Percentiles rank a stretch among this genome's conserved stretches.
phyloP scores from a whole-genome alignment of 2,797 vertebrate species.

The Pelochelys cantorii region DNA sequence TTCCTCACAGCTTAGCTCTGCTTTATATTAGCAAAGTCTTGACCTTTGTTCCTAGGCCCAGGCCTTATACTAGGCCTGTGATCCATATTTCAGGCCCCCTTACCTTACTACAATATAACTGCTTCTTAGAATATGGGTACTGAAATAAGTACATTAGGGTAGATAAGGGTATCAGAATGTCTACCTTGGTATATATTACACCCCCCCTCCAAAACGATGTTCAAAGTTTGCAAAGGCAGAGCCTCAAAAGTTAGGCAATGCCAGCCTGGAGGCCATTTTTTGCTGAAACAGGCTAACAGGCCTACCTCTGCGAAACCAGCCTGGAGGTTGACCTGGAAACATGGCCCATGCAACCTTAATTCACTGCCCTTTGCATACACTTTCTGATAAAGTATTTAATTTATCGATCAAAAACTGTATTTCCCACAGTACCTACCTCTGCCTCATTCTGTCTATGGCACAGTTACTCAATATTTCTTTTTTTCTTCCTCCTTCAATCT shows the following conservation, averaged over 20 bases:
- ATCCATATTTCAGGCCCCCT: too few relatives aligned
- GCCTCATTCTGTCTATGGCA: neutral
- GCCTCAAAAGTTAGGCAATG: neutral
- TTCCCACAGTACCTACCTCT: neutral
- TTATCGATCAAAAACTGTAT: neutral
- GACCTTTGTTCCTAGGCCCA: too few relatives aligned
- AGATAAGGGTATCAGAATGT: rapidly evolving
- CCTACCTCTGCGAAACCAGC: too few relatives aligned
- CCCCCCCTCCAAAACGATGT: rapidly evolving
- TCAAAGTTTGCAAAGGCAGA: neutral
- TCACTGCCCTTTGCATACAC: rapidly evolving
- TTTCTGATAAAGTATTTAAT: neutral
- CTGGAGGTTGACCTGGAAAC: neutral
- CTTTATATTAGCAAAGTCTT: too few relatives aligned
- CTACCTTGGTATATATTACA: neutral
- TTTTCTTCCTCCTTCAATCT: neutral
- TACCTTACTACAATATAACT: too few relatives aligned
- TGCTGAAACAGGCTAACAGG: too few relatives aligned
- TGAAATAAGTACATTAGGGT: rapidly evolving
- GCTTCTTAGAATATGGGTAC: rapidly evolving
- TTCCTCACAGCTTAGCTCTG: too few relatives aligned
- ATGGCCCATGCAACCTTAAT: rapidly evolving
- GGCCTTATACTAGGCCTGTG: too few relatives aligned
- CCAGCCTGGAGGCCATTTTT: too few relatives aligned
- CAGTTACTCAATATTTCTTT: neutral